Base-by-base conservation (phyloP, 2,113 vertebrate species). In the Actenoides hombroni region DNA sequence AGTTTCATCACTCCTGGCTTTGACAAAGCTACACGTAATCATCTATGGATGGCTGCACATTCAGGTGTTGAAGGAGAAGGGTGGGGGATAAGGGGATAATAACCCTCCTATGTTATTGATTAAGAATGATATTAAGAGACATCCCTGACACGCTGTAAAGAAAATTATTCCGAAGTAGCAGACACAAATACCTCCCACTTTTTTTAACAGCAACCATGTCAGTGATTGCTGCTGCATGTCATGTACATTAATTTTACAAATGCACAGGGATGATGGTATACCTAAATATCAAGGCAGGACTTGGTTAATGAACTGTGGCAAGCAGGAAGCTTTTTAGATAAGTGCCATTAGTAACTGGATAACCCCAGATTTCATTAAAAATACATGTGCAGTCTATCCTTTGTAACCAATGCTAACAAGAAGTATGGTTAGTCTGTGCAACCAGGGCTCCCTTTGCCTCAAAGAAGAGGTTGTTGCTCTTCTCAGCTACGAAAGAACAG, bases 281-380 rank as follows among this genome's bases (percentile, higher is more conserved):
- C 14, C 67, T 77, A 74, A 49, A 7, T 54, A 92, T 19, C 54
- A 83, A 61, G n/a, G 48, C 59, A 88, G 69, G 63, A 28, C 67
- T 85, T 59, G 9, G 68, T 40, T 87, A 88, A 85, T 39, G 69
- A 86, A 51, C 80, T 90, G 42, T n/a, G 44, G 35, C 48, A 84
- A 91, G 64, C 65, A 86, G 28, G 40, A 78, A 93, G 57, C 33
- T 84, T 93, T 86, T 40, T 53, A 88, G 56, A 0, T 75, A 82
- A 88, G 48, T 33, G 26, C 39, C 65, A 84, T 75, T 81, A 92
- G 48, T 46, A 86, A 76, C 24, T 26, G 16, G 37, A 83, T 59
- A 92, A 68, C 35, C 18, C 83, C 53, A 68, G 33, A 76, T 68
- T 82, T 65, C 69, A 79, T 86, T 83, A 91, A 88, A 92, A 94